These are phyloP conservation scores for Manis javanica DNA, from an alignment of 2,797 vertebrate species.

Conservation along the genomic window DNA sequence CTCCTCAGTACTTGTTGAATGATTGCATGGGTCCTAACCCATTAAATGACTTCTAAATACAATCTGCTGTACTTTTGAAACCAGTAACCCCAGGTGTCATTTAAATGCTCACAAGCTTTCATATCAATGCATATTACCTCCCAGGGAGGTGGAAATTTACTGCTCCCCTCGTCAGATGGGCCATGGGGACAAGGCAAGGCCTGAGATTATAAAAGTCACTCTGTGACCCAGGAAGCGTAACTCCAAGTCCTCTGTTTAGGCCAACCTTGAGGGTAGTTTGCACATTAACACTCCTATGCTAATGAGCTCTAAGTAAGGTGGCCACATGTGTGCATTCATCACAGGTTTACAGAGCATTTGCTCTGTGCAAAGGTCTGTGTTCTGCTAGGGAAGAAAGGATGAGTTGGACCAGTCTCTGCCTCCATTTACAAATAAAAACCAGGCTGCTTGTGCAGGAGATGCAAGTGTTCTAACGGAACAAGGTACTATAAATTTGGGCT, in stretches of 20 bases:
- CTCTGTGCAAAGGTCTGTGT: neutral
- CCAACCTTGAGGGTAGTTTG: neutral
- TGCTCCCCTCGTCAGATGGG: neutral
- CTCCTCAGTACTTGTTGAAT: neutral
- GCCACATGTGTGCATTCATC: neutral
- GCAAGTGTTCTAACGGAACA: neutral
- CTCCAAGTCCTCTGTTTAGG: neutral
- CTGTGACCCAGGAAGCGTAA: neutral
- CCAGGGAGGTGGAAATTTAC: constrained; percentile 20
- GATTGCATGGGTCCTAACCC: neutral
- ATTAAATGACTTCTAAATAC: constrained; percentile 65
- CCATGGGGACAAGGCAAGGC: neutral
- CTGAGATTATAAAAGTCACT: constrained; percentile 23
- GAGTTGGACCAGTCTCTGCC: neutral
- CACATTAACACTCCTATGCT: neutral
- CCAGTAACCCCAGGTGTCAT: constrained; percentile 65
- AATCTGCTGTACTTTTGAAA: constrained; percentile 59
- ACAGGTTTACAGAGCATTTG: neutral
- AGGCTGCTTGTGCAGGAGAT: neutral
- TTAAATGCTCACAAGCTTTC: constrained; percentile 63
- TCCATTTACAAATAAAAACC: neutral
- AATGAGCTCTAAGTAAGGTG: neutral
- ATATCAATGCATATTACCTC: constrained; percentile 65
- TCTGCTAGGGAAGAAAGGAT: neutral
- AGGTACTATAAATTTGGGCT: neutral